Evolutionary conservation across 1,140 invertebrate species (phyloP).

Genomic region (Scylla paramamosain): DNA sequence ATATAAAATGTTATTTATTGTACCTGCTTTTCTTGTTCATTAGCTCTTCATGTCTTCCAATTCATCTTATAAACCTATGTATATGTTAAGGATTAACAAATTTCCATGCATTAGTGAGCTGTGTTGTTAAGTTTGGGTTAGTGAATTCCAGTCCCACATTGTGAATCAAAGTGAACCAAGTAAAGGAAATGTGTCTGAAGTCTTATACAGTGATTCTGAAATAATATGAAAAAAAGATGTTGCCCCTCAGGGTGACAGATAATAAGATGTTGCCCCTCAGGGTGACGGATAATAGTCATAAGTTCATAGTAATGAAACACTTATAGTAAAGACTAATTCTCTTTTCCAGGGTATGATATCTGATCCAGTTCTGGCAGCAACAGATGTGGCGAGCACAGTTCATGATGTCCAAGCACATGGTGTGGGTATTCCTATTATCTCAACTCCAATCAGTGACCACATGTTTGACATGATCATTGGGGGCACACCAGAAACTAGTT

Average conservation of each 20-base stretch:
- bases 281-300: not conserved
- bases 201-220: too few species aligned
- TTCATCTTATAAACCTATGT: too few species aligned
- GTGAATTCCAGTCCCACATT: too few species aligned
- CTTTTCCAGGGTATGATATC: conserved; percentile 48
- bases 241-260: not conserved
- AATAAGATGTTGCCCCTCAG: not conserved
- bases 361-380: conserved; percentile 72
- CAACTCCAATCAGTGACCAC: conserved; percentile 71
- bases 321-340: not conserved
- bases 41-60: too few species aligned
- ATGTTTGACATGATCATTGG: conserved; percentile 76
- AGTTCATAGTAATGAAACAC: not conserved
- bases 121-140: too few species aligned
- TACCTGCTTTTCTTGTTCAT: not conserved
- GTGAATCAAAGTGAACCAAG: too few species aligned
- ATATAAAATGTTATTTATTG: not conserved
- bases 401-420: conserved; percentile 57
- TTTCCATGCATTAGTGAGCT: too few species aligned
- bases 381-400: conserved; percentile 74
- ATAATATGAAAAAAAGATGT: too few species aligned
- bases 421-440: conserved; percentile 41
- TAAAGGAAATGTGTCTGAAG: too few species aligned
- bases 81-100: too few species aligned
- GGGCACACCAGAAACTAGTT: conserved; percentile 74